phyloP scores from a whole-genome alignment of 2,113 vertebrate species.

The Phaethornis superciliosus region DNA sequence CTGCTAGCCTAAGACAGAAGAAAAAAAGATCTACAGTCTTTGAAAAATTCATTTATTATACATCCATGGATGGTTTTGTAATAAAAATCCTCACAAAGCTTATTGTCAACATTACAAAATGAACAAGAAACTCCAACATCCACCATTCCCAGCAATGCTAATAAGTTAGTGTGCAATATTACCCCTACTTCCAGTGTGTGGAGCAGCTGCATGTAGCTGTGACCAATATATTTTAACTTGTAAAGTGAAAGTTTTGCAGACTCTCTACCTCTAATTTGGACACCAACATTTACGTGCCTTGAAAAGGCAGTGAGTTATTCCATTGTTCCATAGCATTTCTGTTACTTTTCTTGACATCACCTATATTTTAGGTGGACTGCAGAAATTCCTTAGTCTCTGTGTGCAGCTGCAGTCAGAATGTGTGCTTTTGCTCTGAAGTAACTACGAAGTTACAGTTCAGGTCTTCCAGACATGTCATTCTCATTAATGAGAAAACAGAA shows the following conservation, averaged over 20 bases:
- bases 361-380: neutral
- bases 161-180: constrained; percentile 2
- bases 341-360: neutral
- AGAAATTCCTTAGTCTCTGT: neutral
- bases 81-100: constrained; percentile 57
- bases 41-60: constrained; percentile 71
- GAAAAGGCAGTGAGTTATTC: neutral
- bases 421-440: neutral
- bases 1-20: neutral
- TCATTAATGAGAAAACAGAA: neutral
- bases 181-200: neutral
- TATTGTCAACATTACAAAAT: constrained; percentile 55
- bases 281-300: neutral
- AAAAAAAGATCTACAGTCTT: neutral
- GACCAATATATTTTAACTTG: neutral
- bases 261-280: neutral
- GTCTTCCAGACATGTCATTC: neutral
- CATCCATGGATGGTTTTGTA: constrained; percentile 35
- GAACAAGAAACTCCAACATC: constrained; percentile 55
- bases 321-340: neutral
- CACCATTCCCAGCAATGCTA: constrained; percentile 32
- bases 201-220: neutral
- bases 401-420: neutral
- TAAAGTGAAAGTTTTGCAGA: neutral
- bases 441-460: neutral